These are phyloP conservation scores for Colostygia pectinataria DNA, from an alignment of 2,888 invertebrate species.

Conservation along the genomic window DNA sequence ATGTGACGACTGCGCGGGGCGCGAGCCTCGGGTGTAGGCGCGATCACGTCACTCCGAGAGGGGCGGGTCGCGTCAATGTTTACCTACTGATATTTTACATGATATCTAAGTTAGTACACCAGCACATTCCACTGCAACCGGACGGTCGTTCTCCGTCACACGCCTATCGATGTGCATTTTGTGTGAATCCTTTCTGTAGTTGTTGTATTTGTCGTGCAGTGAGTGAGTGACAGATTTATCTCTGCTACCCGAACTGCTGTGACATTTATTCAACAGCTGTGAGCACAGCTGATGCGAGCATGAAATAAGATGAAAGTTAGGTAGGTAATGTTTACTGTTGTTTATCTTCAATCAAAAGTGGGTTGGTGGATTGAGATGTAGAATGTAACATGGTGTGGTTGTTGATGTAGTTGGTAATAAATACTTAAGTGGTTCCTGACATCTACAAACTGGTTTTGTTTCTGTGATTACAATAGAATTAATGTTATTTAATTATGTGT, in stretches of 20 bases:
- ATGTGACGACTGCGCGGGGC: constrained; percentile 55
- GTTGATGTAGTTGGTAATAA: constrained; percentile 24
- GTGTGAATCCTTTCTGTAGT: constrained; percentile 54
- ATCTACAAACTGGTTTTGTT: constrained; percentile 20
- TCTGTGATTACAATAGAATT: constrained; percentile 13
- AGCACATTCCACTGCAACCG: constrained; percentile 71
- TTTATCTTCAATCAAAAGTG: not conserved
- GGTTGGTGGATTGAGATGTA: constrained; percentile 1
- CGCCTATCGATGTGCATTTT: constrained; percentile 70
- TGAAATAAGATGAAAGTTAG: constrained; percentile 82
- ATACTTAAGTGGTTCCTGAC: constrained; percentile 11
- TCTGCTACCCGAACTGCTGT: constrained; percentile 40
- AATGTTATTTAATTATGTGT: constrained; percentile 1
- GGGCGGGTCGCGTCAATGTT: constrained; percentile 70
- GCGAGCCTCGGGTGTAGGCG: constrained; percentile 57
- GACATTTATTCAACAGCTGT: constrained; percentile 59
- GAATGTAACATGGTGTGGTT: constrained; percentile 2
- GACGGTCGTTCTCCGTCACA: constrained; percentile 52
- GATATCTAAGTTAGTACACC: constrained; percentile 67
- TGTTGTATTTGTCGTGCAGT: constrained; percentile 61
- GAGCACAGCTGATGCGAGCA: constrained; percentile 61
- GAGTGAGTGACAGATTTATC: constrained; percentile 53
- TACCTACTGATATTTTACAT: constrained; percentile 66
- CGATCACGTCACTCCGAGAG: constrained; percentile 64
- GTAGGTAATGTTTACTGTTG: constrained; percentile 51